Evolutionary conservation across 2,888 invertebrate species (phyloP), one percentile per base, ranked within the genome.

Genomic region (Eurytoma californica): DNA sequence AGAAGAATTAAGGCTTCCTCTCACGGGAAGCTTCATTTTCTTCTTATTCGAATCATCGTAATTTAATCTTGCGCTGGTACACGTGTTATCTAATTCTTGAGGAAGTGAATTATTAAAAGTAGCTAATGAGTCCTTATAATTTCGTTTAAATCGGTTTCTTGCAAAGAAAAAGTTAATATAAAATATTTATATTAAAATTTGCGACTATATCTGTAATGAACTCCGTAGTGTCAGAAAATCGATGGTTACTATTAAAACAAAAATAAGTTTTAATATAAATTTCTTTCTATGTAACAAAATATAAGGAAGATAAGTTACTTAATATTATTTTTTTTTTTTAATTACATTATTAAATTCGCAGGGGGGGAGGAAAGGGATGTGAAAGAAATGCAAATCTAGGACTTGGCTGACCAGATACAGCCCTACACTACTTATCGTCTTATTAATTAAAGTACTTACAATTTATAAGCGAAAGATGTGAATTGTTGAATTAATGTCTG

Each of bases 11-110:
- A 72, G 57, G 63, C 24, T 74, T 68, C 61, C 61, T 30, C 28
- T 66, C 28, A 39, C 39, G 73, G 39, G 28, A 18, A 16, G 55
- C 66, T 53, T 58, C 67, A 51, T 61, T 70, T 75, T 53, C 73
- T 69, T 65, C 67, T 67, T 72, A 55, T 79, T 79, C 53, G 66
- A 79, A 75, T 75, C 74, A 58, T 79, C 66, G 66, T 79, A 70
- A 75, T 75, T 79, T 70, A 69, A 68, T 72, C 68, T 77, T 24
- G 20, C 51, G 16, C 49, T 49, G 18, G 51, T 77, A 61, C 67
- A 58, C 77, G 70, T 77, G 65, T 70, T 77, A 65, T 39, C 39
- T 24, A 77, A 58, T 39, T 70, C 65, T 49, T 69, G 16, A n/a
- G 24, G 16, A 57, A 9, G 47, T 76, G 60, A 76, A 55, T 70